These are phyloP conservation scores for Coreoperca whiteheadi DNA, from an alignment of 2,113 vertebrate genomes.

Conservation along the genomic window DNA sequence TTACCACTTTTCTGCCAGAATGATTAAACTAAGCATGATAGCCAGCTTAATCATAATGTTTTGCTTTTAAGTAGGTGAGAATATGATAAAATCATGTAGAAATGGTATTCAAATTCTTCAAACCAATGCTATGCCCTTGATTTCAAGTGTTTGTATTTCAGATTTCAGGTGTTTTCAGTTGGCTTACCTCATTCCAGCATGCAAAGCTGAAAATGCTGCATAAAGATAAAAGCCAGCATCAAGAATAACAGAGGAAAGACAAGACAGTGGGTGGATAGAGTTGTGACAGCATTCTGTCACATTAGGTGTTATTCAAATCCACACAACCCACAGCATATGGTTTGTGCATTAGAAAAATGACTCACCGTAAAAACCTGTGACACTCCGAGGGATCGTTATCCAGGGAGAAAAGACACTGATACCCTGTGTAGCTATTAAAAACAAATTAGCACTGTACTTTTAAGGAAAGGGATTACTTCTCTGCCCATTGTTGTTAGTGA, in stretches of 20 bases:
- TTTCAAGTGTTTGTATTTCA: not conserved
- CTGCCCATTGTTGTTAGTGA: not conserved
- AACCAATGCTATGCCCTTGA: too few species aligned
- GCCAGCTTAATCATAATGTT: too few species aligned
- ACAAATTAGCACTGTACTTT: not conserved
- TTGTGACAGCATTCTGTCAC: slow-evolving; percentile 22
- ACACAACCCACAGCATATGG: slow-evolving; percentile 14
- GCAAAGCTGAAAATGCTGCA: not conserved
- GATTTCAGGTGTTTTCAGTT: not conserved
- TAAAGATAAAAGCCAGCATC: not conserved
- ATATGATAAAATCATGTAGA: too few species aligned
- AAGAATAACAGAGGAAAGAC: slow-evolving; percentile 15
- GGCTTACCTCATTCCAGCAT: not conserved
- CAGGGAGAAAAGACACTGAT: not conserved
- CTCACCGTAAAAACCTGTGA: slow-evolving; percentile 13
- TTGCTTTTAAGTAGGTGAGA: too few species aligned
- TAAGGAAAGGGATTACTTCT: not conserved
- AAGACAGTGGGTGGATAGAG: slow-evolving; percentile 10
- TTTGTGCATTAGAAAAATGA: slow-evolving; percentile 2
- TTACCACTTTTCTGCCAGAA: too few species aligned
- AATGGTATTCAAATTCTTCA: too few species aligned
- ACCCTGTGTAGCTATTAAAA: not conserved
- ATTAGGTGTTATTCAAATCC: slow-evolving; percentile 31
- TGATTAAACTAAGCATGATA: too few species aligned
- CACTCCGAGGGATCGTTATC: not conserved